Evolutionary conservation across 2,888 invertebrate species (phyloP).

Genomic region (Leptinotarsa juncta): DNA sequence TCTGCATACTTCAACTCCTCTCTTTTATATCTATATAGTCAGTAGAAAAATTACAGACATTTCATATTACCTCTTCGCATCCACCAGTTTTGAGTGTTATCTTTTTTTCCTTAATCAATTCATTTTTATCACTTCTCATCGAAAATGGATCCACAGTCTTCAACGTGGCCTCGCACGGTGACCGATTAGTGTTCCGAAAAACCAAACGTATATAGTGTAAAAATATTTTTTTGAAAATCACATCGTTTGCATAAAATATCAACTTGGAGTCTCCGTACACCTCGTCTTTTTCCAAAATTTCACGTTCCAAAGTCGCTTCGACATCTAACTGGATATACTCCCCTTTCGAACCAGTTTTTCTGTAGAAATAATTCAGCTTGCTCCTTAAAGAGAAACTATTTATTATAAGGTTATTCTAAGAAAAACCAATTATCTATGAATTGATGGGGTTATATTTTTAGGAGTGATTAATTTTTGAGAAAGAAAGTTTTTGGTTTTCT

Average conservation of each 20-base stretch:
- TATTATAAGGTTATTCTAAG: neutral
- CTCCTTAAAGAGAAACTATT: conserved; percentile 36
- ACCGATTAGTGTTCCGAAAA: conserved; percentile 48
- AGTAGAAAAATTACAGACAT: neutral
- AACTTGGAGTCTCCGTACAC: conserved; percentile 44
- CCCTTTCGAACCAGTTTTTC: conserved; percentile 42
- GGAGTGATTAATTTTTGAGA: too few species aligned
- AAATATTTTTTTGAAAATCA: conserved; percentile 42
- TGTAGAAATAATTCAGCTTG: conserved; percentile 52
- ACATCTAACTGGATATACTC: conserved; percentile 44
- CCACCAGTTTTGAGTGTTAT: conserved; percentile 28
- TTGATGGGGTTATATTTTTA: too few species aligned
- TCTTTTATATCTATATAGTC: too few species aligned
- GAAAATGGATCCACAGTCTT: conserved; percentile 28
- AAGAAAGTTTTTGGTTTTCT: too few species aligned
- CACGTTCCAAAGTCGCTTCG: conserved; percentile 46
- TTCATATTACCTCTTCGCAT: conserved; percentile 34
- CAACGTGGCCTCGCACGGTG: conserved; percentile 33
- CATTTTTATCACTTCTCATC: conserved; percentile 5
- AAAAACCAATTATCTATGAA: too few species aligned
- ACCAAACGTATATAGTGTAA: conserved; percentile 35
- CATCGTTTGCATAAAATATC: conserved; percentile 50
- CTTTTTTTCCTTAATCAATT: neutral
- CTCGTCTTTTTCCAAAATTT: conserved; percentile 44
- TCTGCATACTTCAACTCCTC: too few species aligned